A percentile compares a stretch with the other conserved stretches of the same genome.
Evolutionary conservation across 2,888 invertebrate genomes (phyloP).

Genomic region (Nemotelus pantherinus): DNA sequence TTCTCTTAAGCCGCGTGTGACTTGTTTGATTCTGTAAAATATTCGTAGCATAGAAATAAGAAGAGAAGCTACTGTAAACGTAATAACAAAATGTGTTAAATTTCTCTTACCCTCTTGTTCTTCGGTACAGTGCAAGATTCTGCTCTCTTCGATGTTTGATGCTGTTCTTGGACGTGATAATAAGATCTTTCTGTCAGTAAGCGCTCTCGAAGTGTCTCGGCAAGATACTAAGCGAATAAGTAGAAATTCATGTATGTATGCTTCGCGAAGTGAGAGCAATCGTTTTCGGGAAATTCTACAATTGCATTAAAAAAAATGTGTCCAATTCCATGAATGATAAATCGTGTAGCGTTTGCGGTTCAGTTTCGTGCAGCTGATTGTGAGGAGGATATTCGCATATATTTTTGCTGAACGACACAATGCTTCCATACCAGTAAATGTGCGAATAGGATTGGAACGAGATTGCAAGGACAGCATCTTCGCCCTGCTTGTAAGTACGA

Average conservation of each 20-base stretch:
- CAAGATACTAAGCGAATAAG: slow-evolving; percentile 26
- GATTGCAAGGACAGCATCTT: slow-evolving; percentile 1
- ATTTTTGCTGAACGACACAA: background rate
- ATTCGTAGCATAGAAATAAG: no score
- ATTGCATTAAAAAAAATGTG: background rate
- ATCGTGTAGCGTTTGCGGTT: no score
- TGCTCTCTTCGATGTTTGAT: slow-evolving; percentile 4
- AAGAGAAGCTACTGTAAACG: no score
- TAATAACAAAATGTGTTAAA: background rate
- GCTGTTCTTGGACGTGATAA: slow-evolving; percentile 11
- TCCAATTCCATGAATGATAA: no score
- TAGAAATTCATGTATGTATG: background rate
- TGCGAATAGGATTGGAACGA: slow-evolving; percentile 7
- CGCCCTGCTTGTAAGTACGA: no score
- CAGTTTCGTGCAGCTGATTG: no score
- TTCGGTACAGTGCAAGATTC: background rate
- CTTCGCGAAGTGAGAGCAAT: slow-evolving; percentile 15
- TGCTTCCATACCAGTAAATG: background rate
- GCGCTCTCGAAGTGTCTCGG: slow-evolving; percentile 26
- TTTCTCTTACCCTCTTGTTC: background rate
- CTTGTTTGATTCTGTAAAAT: no score
- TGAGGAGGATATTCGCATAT: no score
- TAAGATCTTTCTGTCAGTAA: slow-evolving; percentile 25
- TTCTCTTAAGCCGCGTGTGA: background rate
- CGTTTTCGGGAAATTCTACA: background rate